Conservation (phyloP, 2,113 vertebrate genomes). For the Passer montanus region DNA sequence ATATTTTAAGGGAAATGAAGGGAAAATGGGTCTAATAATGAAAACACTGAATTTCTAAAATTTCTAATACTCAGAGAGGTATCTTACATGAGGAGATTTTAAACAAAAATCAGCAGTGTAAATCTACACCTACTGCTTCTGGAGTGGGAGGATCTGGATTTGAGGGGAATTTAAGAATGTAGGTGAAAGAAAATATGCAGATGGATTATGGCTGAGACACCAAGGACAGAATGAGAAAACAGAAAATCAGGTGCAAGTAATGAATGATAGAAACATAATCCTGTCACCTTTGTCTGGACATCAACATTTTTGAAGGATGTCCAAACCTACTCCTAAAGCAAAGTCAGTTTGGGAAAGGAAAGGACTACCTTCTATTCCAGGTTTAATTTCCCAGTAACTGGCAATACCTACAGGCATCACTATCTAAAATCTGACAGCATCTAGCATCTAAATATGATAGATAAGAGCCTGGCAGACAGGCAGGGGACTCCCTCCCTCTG, state of each 20-base stretch:
- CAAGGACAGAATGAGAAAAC: neutral
- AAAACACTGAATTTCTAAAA: neutral
- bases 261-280: neutral
- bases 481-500: slow-evolving; percentile 65
- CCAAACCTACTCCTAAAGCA: neutral
- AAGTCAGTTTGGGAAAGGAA: neutral
- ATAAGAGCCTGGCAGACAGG: slow-evolving; percentile 61
- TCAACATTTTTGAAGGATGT: neutral
- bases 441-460: slow-evolving; percentile 69
- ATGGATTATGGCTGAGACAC: neutral
- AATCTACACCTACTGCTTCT: neutral
- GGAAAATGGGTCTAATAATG: neutral
- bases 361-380: neutral
- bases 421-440: slow-evolving; percentile 63
- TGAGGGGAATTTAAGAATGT: neutral
- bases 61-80: neutral
- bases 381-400: slow-evolving; percentile 56
- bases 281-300: slow-evolving; percentile 6
- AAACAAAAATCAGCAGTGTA: neutral
- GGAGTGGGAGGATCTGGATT: neutral
- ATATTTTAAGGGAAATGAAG: neutral
- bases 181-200: neutral
- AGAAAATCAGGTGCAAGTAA: neutral
- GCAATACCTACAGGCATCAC: slow-evolving; percentile 52
- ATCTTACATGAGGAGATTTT: neutral